Conservation (phyloP, 2,888 invertebrate genomes). For the Anoncus sp. region DNA sequence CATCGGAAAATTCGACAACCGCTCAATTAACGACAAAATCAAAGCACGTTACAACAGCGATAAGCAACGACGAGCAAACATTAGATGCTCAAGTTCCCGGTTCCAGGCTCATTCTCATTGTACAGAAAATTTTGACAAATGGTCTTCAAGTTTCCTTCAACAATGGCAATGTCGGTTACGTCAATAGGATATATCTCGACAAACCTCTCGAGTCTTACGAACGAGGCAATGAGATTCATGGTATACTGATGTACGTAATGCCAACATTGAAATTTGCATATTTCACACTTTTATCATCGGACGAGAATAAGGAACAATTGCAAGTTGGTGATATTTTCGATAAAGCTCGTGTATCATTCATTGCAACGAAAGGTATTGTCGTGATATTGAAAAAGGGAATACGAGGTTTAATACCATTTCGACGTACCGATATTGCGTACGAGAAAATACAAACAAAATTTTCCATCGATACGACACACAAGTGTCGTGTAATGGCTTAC, state of each 20-base stretch:
- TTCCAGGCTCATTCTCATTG: constrained; percentile 79
- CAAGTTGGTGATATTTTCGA: constrained; percentile 86
- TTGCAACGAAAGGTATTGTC: constrained; percentile 82
- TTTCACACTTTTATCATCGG: constrained; percentile 84
- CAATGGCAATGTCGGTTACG: constrained; percentile 82
- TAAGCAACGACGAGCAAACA: constrained; percentile 74
- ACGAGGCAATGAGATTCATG: constrained; percentile 70
- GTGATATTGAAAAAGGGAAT: constrained; percentile 72
- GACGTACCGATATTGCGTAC: constrained; percentile 73
- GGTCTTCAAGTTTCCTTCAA: constrained; percentile 84
- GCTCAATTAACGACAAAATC: constrained; percentile 84
- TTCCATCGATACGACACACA: constrained; percentile 83
- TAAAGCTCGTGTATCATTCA: constrained; percentile 84
- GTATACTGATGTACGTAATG: constrained; percentile 86
- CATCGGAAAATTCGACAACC: constrained; percentile 83
- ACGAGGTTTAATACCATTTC: constrained; percentile 77
- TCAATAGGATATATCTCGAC: constrained; percentile 78
- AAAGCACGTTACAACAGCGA: constrained; percentile 76
- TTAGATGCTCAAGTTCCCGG: constrained; percentile 83
- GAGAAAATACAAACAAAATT: constrained; percentile 83
- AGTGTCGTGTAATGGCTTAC: constrained; percentile 87
- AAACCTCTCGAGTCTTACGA: constrained; percentile 70
- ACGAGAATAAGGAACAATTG: constrained; percentile 78
- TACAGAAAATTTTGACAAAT: constrained; percentile 81
- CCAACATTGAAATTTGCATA: constrained; percentile 89